Evolutionary conservation across 2,797 vertebrate genomes (phyloP), one percentile per base, ranked within the genome.

Genomic region (Pagetopsis macropterus): DNA sequence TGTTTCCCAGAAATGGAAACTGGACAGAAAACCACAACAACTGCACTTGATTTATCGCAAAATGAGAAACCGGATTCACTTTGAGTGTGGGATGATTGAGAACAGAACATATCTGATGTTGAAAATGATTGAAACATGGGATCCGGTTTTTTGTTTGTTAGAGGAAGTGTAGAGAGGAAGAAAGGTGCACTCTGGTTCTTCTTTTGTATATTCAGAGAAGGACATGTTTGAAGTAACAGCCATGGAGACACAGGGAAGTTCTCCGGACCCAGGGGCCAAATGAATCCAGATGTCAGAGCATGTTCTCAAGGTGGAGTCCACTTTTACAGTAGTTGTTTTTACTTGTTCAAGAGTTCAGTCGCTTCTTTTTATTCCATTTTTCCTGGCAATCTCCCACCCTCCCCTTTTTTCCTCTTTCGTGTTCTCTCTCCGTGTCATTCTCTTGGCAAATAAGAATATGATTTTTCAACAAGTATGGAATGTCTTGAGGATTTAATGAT

Each of bases 291-390:
- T 93, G 92, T 92, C 58, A 59, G 81, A 58, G 48, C 75, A 56
- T 90, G 88, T 90, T 92, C 88, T 78, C 84, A 85, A 92, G 88
- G 90, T 88, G 88, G 88, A 90, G 84, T 80, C 88, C 71, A 62
- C 79, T 87, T 84, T 79, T 90, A 92, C 90, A 87, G 88, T 91
- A 92, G 90, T 92, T 91, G 83, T 90, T 90, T 90, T 88, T 85
- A 76, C 84, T 80, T 85, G 79, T 88, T 91, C 78, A 85, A 87
- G 83, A 87, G 82, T 83, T 88, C 74, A 84, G 72, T 83, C 19
- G 41, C 72, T 72, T 82, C 79, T 88, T 84, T 85, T 84, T 76
- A 70, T 81, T 83, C 37, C 58, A 52, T 81, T 86, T 84, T 83
- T 85, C 78, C 85, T 87, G 83, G 72, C 73, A 27, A 23, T 76